A percentile compares a stretch with the other conserved stretches of the same genome.
phyloP scores from a whole-genome alignment of 1,140 invertebrate genomes.

The Prorops nasuta region DNA sequence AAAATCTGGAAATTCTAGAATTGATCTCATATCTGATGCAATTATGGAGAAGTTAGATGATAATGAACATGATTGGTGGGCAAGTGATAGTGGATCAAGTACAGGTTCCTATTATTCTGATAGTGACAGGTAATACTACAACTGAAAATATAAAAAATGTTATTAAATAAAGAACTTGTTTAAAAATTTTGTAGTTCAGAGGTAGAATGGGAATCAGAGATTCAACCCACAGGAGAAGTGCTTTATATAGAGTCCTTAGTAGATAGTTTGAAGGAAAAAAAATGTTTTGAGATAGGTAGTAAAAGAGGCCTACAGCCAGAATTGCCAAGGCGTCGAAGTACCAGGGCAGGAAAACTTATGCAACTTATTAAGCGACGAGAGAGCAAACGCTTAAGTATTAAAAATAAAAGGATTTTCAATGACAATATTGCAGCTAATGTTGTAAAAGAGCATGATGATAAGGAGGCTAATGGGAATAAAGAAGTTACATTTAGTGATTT shows the following conservation, averaged over 20 bases:
- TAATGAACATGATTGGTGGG: slow-evolving; percentile 51
- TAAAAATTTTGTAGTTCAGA: slow-evolving; percentile 61
- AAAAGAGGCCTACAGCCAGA: slow-evolving; percentile 37
- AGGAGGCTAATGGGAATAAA: slow-evolving; percentile 32
- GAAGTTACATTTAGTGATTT: slow-evolving; percentile 45
- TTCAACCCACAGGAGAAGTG: slow-evolving; percentile 60
- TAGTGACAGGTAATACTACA: slow-evolving; percentile 39
- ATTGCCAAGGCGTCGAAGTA: slow-evolving; percentile 45
- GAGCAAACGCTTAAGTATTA: slow-evolving; percentile 45
- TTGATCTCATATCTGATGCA: too few species aligned
- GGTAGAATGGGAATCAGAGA: slow-evolving; percentile 64
- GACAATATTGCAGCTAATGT: slow-evolving; percentile 5
- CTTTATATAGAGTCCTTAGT: slow-evolving; percentile 62
- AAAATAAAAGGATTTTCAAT: slow-evolving; percentile 34
- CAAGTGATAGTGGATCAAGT: slow-evolving; percentile 50
- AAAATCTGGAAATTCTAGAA: too few species aligned
- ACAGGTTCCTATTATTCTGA: slow-evolving; percentile 52
- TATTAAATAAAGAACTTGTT: not conserved
- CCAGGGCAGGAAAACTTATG: slow-evolving; percentile 49
- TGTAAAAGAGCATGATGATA: slow-evolving; percentile 14
- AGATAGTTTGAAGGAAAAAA: slow-evolving; percentile 30
- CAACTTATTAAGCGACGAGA: slow-evolving; percentile 47
- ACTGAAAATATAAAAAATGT: slow-evolving; percentile 1
- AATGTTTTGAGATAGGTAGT: slow-evolving; percentile 8
- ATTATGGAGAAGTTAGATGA: slow-evolving; percentile 38